These are phyloP conservation scores for Epistrophe eligans DNA, from an alignment of 2,888 invertebrate genomes.

Conservation along the genomic window DNA sequence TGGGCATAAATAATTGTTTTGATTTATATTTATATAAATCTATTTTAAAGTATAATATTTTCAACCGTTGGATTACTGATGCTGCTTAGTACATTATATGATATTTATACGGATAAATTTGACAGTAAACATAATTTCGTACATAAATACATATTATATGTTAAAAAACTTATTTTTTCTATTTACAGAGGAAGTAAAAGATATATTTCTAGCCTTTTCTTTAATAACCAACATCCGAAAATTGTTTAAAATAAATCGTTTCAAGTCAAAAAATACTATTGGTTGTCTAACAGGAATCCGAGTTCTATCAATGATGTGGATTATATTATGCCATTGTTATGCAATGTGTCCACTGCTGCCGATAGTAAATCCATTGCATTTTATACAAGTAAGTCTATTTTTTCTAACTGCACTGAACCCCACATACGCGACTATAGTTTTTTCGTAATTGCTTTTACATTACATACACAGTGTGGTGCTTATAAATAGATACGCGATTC, in stretches of 20 bases:
- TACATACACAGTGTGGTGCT: too few species aligned
- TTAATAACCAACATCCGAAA: conserved; percentile 37
- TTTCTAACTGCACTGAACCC: too few species aligned
- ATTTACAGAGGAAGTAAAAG: conserved; percentile 10
- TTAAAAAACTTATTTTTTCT: too few species aligned
- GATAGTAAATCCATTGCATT: conserved; percentile 24
- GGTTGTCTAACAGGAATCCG: conserved; percentile 58
- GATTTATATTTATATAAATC: background rate
- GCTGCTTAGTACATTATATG: conserved; percentile 50
- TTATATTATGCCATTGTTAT: conserved; percentile 45
- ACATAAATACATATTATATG: too few species aligned
- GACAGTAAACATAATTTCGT: conserved; percentile 2
- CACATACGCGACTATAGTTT: too few species aligned
- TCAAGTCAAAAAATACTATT: conserved; percentile 42
- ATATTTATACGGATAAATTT: conserved; percentile 21
- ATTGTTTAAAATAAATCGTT: conserved; percentile 42
- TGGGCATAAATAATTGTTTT: background rate
- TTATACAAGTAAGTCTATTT: conserved; percentile 27
- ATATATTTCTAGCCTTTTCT: conserved; percentile 54
- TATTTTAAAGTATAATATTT: conserved; percentile 49
- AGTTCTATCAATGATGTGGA: conserved; percentile 62
- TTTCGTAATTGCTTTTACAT: too few species aligned
- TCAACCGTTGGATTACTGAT: conserved; percentile 44
- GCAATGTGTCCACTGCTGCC: conserved; percentile 26
- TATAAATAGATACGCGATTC: too few species aligned